A percentile compares a stretch with the other conserved stretches of the same genome.
phyloP scores from a whole-genome alignment of 2,797 vertebrate genomes.

The Amphiprion clarkii region DNA sequence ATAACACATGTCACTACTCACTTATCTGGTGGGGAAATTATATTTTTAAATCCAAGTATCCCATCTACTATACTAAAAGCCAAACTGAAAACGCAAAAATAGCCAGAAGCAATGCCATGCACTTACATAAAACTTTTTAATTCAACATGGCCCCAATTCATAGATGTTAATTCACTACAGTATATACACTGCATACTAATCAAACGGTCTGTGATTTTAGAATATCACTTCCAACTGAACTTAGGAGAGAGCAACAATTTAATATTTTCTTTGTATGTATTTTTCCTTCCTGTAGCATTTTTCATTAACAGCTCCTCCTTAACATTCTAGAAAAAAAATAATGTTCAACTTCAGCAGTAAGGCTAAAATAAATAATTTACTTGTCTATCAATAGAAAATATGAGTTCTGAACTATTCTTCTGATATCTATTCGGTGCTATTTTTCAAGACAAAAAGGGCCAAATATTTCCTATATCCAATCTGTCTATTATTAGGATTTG shows the following conservation, averaged over 20 bases:
- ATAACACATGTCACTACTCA: no score
- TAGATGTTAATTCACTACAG: not conserved
- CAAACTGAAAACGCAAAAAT: not conserved
- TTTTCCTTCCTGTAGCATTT: no score
- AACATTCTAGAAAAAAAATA: no score
- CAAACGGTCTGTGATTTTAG: not conserved
- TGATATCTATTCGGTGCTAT: no score
- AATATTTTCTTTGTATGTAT: not conserved
- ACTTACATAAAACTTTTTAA: no score
- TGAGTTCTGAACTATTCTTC: not conserved
- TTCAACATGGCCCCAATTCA: not conserved
- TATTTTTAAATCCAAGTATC: not conserved
- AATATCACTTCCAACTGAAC: not conserved
- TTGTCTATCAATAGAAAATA: no score
- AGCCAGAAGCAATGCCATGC: no score
- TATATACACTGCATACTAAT: not conserved
- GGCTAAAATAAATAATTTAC: no score
- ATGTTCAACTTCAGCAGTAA: no score
- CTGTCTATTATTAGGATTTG: not conserved
- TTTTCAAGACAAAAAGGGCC: not conserved
- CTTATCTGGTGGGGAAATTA: not conserved
- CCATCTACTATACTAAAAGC: not conserved
- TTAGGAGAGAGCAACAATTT: not conserved
- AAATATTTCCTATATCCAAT: not conserved
- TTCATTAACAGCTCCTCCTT: no score